Base-by-base conservation (phyloP, 2,888 invertebrate species). In the Tiliacea citrago region DNA sequence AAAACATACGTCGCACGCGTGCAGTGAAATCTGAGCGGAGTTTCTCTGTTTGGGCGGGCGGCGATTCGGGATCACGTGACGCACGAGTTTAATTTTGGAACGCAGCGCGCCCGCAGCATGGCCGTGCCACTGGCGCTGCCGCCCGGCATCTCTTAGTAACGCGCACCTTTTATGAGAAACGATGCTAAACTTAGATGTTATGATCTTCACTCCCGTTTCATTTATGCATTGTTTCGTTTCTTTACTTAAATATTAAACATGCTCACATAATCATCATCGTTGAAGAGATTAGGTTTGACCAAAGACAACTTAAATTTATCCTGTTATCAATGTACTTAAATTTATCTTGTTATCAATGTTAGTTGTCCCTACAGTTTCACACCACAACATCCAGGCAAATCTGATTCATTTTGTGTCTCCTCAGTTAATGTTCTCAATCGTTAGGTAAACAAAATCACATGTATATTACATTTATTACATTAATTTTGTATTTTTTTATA, bases 1-100 rank as follows among this genome's bases (percentile, higher is more conserved):
- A 88, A 91, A 91, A 89, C 89, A 87, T 86, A 87, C 79, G 85
- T 83, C 86, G 89, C 88, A 85, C 82, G 90, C 88, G 84, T 91
- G 92, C 92, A 93, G 90, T 96, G 96, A 96, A 96, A 96, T 95
- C 91, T 89, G 96, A 96, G 95, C 88, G 93, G 95, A 92, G 95
- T 96, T 96, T 96, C 96, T 96, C 94, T 93, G 95, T 96, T 96
- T 96, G 96, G 96, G 95, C 96, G 96, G 96, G 94, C 94, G 95
- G 94, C 91, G 90, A 90, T 90, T 89, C 91, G 90, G 86, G 92
- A 94, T 94, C 96, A 95, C 95, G 95, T 96, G 96, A 95, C 95
- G 93, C 92, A 89, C 88, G 77, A 88, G 92, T 90, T 93, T 96
- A 96, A 94, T 90, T 95, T 94, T 95, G 93, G 96, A 96, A 92